phyloP scores from a whole-genome alignment of 2,797 vertebrate genomes.

The Glyptemys insculpta region DNA sequence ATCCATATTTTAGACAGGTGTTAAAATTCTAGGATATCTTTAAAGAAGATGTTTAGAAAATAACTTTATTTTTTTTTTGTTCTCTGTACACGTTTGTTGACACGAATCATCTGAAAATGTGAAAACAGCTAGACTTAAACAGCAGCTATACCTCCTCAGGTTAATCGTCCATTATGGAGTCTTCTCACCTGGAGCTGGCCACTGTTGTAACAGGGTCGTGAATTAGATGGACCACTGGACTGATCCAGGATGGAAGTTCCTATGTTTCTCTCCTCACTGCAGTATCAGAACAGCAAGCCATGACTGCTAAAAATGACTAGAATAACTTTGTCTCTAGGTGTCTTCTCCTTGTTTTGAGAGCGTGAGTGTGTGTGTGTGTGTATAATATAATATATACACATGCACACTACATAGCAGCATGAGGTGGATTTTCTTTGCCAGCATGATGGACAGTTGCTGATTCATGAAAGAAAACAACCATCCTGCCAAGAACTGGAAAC shows the following conservation, averaged over 20 bases:
- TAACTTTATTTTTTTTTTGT: slow-evolving; percentile 5
- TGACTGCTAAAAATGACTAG: neutral
- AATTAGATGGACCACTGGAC: neutral
- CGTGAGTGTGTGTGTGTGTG: neutral
- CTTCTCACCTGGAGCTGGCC: neutral
- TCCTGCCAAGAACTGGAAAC: slow-evolving; percentile 61
- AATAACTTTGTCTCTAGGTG: neutral
- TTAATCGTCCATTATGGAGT: neutral
- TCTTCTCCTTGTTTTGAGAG: neutral
- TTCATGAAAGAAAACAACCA: slow-evolving; percentile 59
- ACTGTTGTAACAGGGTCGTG: neutral
- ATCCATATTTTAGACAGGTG: slow-evolving; percentile 6
- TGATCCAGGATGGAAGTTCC: neutral
- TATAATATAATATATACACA: neutral
- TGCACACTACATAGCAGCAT: neutral
- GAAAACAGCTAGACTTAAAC: neutral
- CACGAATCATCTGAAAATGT: neutral
- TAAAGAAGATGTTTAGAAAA: slow-evolving; percentile 38
- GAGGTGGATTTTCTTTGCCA: slow-evolving; percentile 44
- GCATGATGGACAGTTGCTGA: slow-evolving; percentile 67
- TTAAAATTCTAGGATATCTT: slow-evolving; percentile 50
- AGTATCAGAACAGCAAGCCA: neutral
- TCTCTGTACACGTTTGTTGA: slow-evolving; percentile 8
- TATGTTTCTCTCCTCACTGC: neutral
- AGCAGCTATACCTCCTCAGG: neutral